Evolutionary conservation across 2,888 invertebrate genomes (phyloP).

Genomic region (Ophion costatus): DNA sequence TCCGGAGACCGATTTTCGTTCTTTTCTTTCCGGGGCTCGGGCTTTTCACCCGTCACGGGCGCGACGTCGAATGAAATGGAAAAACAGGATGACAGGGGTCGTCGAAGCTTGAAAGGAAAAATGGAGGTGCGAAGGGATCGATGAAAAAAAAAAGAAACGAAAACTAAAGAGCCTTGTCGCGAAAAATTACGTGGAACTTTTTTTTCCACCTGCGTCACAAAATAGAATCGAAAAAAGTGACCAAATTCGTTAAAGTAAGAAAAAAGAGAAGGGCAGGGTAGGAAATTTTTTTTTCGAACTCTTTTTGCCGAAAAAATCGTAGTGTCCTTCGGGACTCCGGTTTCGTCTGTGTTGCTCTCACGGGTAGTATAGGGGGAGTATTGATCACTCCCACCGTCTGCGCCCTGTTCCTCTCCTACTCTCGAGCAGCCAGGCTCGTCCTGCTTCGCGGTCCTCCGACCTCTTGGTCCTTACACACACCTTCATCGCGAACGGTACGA

Average conservation of each 20-base stretch:
- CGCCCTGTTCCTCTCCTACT: constrained; percentile 72
- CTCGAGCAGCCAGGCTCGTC: constrained; percentile 60
- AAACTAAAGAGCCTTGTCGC: constrained; percentile 5
- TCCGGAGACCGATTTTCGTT: constrained; percentile 56
- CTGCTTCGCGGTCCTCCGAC: constrained; percentile 65
- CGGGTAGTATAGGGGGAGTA: constrained; percentile 79
- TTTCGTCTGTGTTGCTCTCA: constrained; percentile 77
- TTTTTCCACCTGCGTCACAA: constrained; percentile 4
- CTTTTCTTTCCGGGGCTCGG: constrained; percentile 21
- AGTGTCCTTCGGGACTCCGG: constrained; percentile 65
- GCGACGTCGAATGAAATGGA: constrained; percentile 50
- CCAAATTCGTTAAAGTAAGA: not conserved
- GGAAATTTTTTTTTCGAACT: not conserved
- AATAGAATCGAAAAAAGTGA: constrained; percentile 17
- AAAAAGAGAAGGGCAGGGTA: not conserved
- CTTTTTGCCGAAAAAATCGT: constrained; percentile 33
- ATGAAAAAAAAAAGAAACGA: constrained; percentile 19
- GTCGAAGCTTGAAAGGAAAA: constrained; percentile 7
- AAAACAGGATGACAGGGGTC: constrained; percentile 24
- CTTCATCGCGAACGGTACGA: not conserved
- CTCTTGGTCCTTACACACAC: constrained; percentile 50
- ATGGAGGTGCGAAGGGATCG: constrained; percentile 20
- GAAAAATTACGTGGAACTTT: constrained; percentile 8
- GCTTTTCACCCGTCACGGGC: constrained; percentile 27
- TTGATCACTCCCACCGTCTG: constrained; percentile 81